Evolutionary conservation across 2,888 invertebrate genomes (phyloP), one percentile per base, ranked within the genome.

Genomic region (Erebia epiphron): DNA sequence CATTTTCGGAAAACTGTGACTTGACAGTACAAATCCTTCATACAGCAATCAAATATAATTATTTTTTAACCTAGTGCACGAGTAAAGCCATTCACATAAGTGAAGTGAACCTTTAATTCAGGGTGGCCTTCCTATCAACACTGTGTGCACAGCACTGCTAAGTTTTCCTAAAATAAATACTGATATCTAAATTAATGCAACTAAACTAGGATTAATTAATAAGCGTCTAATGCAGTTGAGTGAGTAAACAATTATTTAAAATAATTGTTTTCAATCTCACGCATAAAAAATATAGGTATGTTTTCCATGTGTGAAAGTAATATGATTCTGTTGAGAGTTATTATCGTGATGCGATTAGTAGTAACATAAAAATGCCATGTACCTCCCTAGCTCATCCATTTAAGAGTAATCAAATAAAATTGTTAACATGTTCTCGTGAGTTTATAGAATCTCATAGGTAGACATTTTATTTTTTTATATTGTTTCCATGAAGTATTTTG

Each of bases 361-460:
- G n/a, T 63, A 58, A 60, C 56, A 67, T 50, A 43, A 69, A 69
- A 68, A 75, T 73, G 70, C 73, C 70, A 70, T 72, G 67, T 72
- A 72, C 63, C 66, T 71, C 62, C 69, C 58, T 74, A 71, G 72
- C 67, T 72, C 64, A 62, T 73, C 70, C 73, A 67, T 71, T 71
- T 71, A 71, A n/a, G 67, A 67, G 64, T 73, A 72, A 69, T 68
- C 60, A 71, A 73, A 73, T 73, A 67, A 68, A 71, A 67, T 69
- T 75, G 61, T 77, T 76, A 73, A 75, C 41, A 68, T 74, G 72
- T 79, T 74, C 78, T 76, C 75, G 73, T 77, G 71, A 74, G 77
- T 78, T 77, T 73, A 77, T 75, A 76, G 84, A 84, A 84, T 84
- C 84, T 84, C 84, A 80, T 75, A 74, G 77, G 76, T 83, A 83